Percentiles rank a stretch among this genome's conserved stretches.
Conservation (phyloP, 2,888 invertebrate species). For the Cactoblastis cactorum region DNA sequence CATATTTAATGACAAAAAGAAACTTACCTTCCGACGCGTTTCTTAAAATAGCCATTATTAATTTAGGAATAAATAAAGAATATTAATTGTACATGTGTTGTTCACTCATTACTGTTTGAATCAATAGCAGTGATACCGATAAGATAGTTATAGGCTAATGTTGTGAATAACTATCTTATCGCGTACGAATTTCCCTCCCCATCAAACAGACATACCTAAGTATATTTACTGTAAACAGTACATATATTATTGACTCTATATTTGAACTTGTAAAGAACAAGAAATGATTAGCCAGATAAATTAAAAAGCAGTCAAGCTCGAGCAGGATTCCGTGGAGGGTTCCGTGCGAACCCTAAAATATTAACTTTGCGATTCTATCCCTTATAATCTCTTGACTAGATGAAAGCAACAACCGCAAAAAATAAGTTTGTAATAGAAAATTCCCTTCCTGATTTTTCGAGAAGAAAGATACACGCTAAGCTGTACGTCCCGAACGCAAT, state of each 20-base stretch:
- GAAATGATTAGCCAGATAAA: too few species aligned
- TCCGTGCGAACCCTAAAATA: too few species aligned
- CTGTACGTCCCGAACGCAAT: too few species aligned
- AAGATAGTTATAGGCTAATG: slow-evolving; percentile 50
- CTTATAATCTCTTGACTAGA: too few species aligned
- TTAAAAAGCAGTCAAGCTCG: too few species aligned
- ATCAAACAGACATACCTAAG: neutral
- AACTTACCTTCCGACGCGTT: slow-evolving; percentile 29
- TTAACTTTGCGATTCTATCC: too few species aligned
- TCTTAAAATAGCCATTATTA: slow-evolving; percentile 25
- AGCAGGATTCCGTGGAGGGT: too few species aligned
- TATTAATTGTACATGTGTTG: slow-evolving; percentile 34
- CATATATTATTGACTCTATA: neutral
- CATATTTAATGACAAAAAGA: neutral
- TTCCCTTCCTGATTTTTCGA: too few species aligned
- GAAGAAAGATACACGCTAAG: too few species aligned
- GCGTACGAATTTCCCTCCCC: slow-evolving; percentile 29
- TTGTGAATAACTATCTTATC: slow-evolving; percentile 65
- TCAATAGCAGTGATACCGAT: slow-evolving; percentile 56
- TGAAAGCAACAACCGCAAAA: too few species aligned
- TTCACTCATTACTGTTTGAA: slow-evolving; percentile 47
- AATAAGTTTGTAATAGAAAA: too few species aligned
- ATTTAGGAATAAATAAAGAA: slow-evolving; percentile 22
- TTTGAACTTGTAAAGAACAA: too few species aligned
- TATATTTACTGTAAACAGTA: neutral